These are phyloP conservation scores for Ptychobarbus kaznakovi DNA, from an alignment of 2,797 vertebrate species.

Conservation along the genomic window DNA sequence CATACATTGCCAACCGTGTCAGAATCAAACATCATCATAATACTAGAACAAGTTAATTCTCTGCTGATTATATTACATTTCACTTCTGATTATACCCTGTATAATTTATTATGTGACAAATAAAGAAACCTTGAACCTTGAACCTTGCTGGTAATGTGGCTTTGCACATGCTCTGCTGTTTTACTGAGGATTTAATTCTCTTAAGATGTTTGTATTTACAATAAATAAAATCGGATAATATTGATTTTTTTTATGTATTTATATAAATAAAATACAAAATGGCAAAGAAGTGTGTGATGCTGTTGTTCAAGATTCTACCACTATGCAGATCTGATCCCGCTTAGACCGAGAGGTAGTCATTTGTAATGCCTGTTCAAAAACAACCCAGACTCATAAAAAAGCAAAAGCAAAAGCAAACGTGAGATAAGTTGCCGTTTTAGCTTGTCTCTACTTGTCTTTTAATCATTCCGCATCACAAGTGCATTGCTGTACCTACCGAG, in stretches of 20 bases:
- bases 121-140: no score
- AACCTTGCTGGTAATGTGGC: neutral
- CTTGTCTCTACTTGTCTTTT: neutral
- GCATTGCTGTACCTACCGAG: neutral
- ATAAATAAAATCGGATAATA: neutral
- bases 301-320: neutral
- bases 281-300: neutral
- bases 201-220: constrained; percentile 4
- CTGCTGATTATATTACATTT: no score
- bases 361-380: neutral
- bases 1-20: neutral
- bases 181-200: neutral
- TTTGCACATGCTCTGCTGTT: neutral
- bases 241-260: neutral
- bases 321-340: neutral
- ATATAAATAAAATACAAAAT: constrained; percentile 18
- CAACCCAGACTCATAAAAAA: neutral
- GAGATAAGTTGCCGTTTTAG: neutral
- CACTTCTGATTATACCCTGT: no score
- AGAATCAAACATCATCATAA: neutral
- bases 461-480: neutral
- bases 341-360: neutral
- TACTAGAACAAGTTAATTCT: neutral
- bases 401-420: neutral
- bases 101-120: no score